A percentile compares a stretch with the other conserved stretches of the same genome.
Conservation (phyloP, 2,888 invertebrate genomes). For the Tridacna gigas region DNA sequence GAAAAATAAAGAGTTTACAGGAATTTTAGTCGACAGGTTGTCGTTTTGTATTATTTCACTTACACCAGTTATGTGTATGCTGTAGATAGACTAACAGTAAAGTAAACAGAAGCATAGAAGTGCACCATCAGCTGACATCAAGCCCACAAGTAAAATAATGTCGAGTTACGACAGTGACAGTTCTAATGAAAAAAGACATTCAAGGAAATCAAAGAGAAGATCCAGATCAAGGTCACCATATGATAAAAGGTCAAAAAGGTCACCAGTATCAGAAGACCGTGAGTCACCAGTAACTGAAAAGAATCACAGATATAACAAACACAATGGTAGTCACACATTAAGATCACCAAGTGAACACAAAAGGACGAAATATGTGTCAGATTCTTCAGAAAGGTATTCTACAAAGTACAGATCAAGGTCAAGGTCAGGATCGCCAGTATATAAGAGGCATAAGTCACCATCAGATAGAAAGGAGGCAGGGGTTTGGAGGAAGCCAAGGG, state of each 20-base stretch:
- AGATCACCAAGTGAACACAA: neutral
- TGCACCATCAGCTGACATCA: no score
- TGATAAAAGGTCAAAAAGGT: slow-evolving; percentile 9
- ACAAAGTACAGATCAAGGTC: slow-evolving; percentile 25
- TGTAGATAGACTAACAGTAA: no score
- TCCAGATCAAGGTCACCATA: slow-evolving; percentile 32
- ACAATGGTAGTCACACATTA: neutral
- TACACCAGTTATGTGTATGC: no score
- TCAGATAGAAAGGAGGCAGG: slow-evolving; percentile 35
- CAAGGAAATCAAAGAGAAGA: slow-evolving; percentile 20
- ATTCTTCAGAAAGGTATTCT: slow-evolving; percentile 12
- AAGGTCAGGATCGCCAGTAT: slow-evolving; percentile 35
- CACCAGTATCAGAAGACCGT: slow-evolving; percentile 3
- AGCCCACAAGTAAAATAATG: neutral
- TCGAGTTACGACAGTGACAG: slow-evolving; percentile 23
- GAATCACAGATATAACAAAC: neutral
- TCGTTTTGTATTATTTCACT: no score
- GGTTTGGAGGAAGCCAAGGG: slow-evolving; percentile 38
- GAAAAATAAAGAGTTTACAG: no score
- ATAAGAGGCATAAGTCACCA: slow-evolving; percentile 38
- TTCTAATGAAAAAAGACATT: slow-evolving; percentile 9
- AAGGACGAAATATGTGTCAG: neutral
- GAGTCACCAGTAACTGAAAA: neutral
- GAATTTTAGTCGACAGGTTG: no score
- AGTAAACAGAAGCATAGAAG: no score